These are phyloP conservation scores for Nettapus auritus DNA, from an alignment of 2,113 vertebrate genomes.

Conservation along the genomic window DNA sequence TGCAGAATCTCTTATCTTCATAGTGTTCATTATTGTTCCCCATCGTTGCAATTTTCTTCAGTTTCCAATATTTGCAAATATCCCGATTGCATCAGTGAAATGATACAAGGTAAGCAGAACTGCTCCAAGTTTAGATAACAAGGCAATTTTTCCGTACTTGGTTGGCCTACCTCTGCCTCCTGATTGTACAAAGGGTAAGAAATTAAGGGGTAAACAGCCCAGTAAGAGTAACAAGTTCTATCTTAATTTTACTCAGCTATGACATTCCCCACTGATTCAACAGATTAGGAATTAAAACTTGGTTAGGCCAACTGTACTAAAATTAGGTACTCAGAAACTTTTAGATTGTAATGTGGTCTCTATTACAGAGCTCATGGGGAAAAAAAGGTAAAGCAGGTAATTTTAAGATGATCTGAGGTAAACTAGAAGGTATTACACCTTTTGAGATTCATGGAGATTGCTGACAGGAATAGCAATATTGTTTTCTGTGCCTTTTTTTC, in stretches of 20 bases:
- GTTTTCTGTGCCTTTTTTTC: neutral
- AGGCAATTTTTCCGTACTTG: neutral
- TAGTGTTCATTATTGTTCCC: neutral
- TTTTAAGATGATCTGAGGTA: neutral
- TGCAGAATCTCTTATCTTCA: neutral
- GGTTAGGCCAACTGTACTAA: neutral
- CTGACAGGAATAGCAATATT: neutral
- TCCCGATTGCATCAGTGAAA: neutral
- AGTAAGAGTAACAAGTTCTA: accelerated
- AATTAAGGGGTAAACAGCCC: neutral
- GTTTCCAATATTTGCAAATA: neutral
- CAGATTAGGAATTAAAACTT: neutral
- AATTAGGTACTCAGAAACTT: neutral
- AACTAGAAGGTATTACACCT: neutral
- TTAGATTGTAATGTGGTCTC: too few species aligned
- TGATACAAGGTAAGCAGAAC: neutral
- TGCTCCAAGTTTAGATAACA: neutral
- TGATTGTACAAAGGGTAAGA: neutral
- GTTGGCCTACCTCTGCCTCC: neutral
- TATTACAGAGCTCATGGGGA: neutral
- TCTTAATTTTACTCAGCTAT: accelerated
- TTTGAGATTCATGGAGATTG: neutral
- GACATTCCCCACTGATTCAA: neutral
- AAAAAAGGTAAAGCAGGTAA: neutral
- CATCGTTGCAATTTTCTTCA: neutral